Evolutionary conservation across 2,113 vertebrate species (phyloP).

Genomic region (Sceloporus tristichus): DNA sequence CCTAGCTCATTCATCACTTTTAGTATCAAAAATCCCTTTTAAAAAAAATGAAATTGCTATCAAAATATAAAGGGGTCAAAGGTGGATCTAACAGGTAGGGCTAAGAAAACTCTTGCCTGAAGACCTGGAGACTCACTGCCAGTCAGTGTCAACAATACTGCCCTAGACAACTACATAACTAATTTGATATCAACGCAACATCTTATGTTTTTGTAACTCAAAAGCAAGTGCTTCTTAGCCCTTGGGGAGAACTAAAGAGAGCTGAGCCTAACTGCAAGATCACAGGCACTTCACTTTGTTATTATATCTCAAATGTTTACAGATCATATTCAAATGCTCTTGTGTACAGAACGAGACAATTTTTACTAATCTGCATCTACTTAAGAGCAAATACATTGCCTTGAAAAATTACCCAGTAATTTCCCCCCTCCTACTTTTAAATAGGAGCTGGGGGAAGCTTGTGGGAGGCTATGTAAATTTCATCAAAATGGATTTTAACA

Average conservation of each 20-base stretch:
- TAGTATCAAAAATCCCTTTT: too few species aligned
- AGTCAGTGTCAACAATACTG: background rate
- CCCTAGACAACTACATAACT: too few species aligned
- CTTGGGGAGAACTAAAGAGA: background rate
- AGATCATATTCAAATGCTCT: slow-evolving; percentile 13
- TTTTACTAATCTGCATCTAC: background rate
- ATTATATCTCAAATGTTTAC: slow-evolving; percentile 3
- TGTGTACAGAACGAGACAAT: background rate
- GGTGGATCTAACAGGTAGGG: background rate
- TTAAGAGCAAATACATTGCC: background rate
- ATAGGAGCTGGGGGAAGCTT: background rate
- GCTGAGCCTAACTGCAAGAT: background rate
- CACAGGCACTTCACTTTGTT: background rate
- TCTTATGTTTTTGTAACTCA: background rate
- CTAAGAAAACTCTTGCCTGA: background rate
- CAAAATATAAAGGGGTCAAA: too few species aligned
- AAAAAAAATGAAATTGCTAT: too few species aligned
- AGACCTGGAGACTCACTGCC: background rate
- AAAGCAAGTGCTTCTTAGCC: background rate
- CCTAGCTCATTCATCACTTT: too few species aligned
- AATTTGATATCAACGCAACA: background rate
- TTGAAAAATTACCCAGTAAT: background rate
- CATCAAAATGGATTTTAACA: background rate
- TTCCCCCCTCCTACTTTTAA: background rate
- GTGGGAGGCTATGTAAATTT: background rate